Conservation (phyloP, 2,888 invertebrate species). For the Orthosia cruda region DNA sequence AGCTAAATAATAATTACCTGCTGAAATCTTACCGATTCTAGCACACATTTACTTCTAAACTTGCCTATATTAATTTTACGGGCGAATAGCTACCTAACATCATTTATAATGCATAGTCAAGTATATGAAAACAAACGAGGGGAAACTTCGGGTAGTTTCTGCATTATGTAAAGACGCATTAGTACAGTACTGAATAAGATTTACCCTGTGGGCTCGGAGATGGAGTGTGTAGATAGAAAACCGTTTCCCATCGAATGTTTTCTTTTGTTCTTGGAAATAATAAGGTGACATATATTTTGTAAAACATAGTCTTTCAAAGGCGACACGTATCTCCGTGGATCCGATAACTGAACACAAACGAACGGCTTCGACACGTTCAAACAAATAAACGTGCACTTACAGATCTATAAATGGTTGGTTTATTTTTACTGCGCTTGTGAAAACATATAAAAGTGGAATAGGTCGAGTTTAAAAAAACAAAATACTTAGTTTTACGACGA, state of each 20-base stretch:
- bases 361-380: slow-evolving; percentile 35
- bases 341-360: slow-evolving; percentile 51
- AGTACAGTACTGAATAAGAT: slow-evolving; percentile 25
- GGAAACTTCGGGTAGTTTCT: slow-evolving; percentile 38
- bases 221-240: slow-evolving; percentile 9
- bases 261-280: slow-evolving; percentile 46
- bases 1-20: slow-evolving; percentile 2
- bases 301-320: slow-evolving; percentile 42
- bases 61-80: slow-evolving; percentile 24
- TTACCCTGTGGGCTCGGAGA: background rate
- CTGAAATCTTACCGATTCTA: slow-evolving; percentile 27
- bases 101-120: slow-evolving; percentile 39
- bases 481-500: background rate
- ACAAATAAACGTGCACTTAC: slow-evolving; percentile 53
- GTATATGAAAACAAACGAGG: slow-evolving; percentile 45
- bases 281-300: slow-evolving; percentile 41
- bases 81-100: slow-evolving; percentile 20
- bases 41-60: slow-evolving; percentile 22
- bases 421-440: slow-evolving; percentile 27
- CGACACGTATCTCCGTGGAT: slow-evolving; percentile 22
- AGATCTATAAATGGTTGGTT: slow-evolving; percentile 23
- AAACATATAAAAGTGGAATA: background rate
- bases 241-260: slow-evolving; percentile 16
- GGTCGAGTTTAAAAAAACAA: background rate
- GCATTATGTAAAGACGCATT: slow-evolving; percentile 36